Conservation (phyloP, 2,797 vertebrate species). For the Dendrocincla fuliginosa region DNA sequence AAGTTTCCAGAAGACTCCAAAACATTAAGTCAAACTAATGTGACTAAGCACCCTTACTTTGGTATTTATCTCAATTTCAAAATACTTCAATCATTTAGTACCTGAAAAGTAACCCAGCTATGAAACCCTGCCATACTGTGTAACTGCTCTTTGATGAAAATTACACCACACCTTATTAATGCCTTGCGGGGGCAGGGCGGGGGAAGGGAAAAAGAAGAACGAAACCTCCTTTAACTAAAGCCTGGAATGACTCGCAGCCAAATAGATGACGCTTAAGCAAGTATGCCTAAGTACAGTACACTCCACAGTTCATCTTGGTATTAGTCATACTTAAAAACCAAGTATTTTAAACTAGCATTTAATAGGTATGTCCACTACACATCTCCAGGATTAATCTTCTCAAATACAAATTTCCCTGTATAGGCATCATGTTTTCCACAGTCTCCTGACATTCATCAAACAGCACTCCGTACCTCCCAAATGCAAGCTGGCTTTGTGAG, state of each 20-base stretch:
- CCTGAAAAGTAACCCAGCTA: constrained; percentile 20
- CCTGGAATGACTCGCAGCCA: constrained; percentile 35
- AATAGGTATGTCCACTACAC: background rate
- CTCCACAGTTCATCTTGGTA: constrained; percentile 13
- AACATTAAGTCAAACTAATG: background rate
- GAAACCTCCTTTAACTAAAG: constrained; percentile 38
- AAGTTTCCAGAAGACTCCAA: constrained; percentile 19
- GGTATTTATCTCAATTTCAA: constrained; percentile 26
- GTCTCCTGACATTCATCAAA: background rate
- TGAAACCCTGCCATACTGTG: background rate
- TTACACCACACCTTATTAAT: constrained; percentile 29
- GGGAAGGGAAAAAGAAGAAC: constrained; percentile 4
- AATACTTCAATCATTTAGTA: constrained; percentile 44
- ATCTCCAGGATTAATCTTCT: background rate
- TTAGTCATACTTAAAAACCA: constrained; percentile 40
- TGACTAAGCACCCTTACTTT: constrained; percentile 44
- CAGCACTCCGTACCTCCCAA: background rate
- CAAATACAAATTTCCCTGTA: background rate
- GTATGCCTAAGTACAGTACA: constrained; percentile 24
- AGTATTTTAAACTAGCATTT: background rate
- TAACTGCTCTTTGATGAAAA: constrained; percentile 37
- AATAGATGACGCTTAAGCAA: background rate
- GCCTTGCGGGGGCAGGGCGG: background rate
- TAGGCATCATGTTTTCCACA: background rate
- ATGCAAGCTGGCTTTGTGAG: background rate